Evolutionary conservation across 2,888 invertebrate species (phyloP).

Genomic region (Parnassius mnemosyne): DNA sequence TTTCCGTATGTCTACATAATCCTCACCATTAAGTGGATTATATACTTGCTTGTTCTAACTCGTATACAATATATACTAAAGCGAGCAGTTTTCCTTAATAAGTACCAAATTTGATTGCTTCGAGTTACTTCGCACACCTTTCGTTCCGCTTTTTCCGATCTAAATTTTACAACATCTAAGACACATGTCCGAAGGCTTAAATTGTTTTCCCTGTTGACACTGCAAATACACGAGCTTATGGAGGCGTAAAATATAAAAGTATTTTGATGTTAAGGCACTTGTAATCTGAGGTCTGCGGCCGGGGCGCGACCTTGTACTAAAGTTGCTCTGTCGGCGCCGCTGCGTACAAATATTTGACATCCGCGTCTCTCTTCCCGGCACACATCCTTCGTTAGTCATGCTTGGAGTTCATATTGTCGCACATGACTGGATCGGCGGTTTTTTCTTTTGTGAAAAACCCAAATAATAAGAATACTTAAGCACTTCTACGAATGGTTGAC

Average conservation of each 20-base stretch:
- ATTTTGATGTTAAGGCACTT: background rate
- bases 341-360: conserved; percentile 60
- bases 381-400: conserved; percentile 59
- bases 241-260: too few species aligned
- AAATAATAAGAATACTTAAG: background rate
- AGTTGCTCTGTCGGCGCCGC: conserved; percentile 16
- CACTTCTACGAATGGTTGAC: too few species aligned
- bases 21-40: too few species aligned
- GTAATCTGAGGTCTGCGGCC: conserved; percentile 3
- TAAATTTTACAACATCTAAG: background rate
- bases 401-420: background rate
- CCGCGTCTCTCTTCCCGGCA: conserved; percentile 53
- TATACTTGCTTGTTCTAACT: too few species aligned
- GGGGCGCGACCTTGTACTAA: conserved; percentile 5
- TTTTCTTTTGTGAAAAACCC: conserved; percentile 10
- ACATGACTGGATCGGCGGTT: conserved; percentile 4
- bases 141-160: background rate
- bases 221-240: too few species aligned
- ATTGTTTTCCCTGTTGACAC: too few species aligned
- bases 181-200: too few species aligned
- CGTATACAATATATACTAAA: too few species aligned
- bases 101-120: too few species aligned
- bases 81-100: too few species aligned
- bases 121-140: too few species aligned
- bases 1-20: too few species aligned